These are phyloP conservation scores for Zootermopsis nevadensis DNA, from an alignment of 2,888 invertebrate species.

Conservation along the genomic window DNA sequence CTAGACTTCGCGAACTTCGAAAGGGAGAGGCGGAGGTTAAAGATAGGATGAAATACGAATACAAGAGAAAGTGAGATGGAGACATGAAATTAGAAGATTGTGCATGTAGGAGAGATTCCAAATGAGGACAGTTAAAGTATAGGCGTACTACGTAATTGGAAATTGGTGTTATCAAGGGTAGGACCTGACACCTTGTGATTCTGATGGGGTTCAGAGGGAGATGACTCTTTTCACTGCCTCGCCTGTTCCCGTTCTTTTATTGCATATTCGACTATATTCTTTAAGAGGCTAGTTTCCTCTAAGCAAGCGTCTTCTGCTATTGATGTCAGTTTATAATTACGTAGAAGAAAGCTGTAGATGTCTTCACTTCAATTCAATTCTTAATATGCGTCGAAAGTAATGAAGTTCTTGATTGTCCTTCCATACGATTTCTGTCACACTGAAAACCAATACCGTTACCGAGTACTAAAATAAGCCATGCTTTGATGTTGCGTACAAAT, in stretches of 20 bases:
- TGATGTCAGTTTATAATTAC: neutral
- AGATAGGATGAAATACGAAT: conserved; percentile 11
- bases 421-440: neutral
- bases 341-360: neutral
- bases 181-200: conserved; percentile 5
- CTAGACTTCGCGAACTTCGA: neutral
- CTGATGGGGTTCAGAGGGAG: neutral
- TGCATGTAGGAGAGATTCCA: neutral
- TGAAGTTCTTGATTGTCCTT: neutral
- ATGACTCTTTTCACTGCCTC: conserved; percentile 6
- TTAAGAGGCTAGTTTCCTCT: neutral
- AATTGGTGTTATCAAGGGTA: conserved; percentile 36
- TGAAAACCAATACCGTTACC: neutral
- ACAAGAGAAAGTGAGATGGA: conserved; percentile 11
- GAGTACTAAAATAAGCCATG: too few relatives aligned
- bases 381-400: neutral
- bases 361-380: neutral
- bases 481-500: too few relatives aligned
- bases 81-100: conserved; percentile 34
- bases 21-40: conserved; percentile 6
- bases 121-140: conserved; percentile 11
- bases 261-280: neutral
- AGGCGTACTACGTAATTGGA: conserved; percentile 30
- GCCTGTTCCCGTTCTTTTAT: neutral
- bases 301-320: neutral